A percentile compares a stretch with the other conserved stretches of the same genome.
These are phyloP conservation scores for Tichodroma muraria DNA, from an alignment of 2,113 vertebrate species.

Conservation along the genomic window DNA sequence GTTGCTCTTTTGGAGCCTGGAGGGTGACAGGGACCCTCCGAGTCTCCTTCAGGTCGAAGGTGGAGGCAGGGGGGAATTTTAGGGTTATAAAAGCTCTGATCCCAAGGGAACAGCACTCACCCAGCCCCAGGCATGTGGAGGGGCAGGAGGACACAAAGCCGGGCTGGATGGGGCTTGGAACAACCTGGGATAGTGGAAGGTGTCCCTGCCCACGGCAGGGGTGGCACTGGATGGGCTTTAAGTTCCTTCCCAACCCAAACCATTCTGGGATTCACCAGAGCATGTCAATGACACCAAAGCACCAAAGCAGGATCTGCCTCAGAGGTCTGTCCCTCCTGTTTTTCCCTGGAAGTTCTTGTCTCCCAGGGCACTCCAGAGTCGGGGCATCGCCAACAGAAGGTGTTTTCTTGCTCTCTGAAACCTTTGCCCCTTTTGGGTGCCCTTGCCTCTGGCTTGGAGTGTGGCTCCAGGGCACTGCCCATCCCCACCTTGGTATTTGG, in stretches of 20 bases:
- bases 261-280: background rate
- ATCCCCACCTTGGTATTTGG: accelerated
- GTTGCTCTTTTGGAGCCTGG: background rate
- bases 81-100: background rate
- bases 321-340: background rate
- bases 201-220: background rate
- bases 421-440: background rate
- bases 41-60: background rate
- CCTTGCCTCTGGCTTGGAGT: background rate
- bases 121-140: background rate
- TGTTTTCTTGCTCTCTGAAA: background rate
- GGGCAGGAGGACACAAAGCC: background rate
- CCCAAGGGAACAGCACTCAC: background rate
- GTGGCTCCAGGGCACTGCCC: background rate
- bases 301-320: too few species aligned
- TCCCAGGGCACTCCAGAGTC: accelerated
- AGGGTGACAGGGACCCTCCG: background rate
- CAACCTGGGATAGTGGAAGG: background rate
- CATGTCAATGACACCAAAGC: accelerated
- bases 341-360: background rate
- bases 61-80: background rate
- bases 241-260: background rate
- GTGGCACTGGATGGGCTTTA: background rate
- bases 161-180: background rate
- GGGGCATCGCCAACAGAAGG: background rate